phyloP scores from a whole-genome alignment of 2,797 vertebrate genomes.

The Gallinago nigripennis region DNA sequence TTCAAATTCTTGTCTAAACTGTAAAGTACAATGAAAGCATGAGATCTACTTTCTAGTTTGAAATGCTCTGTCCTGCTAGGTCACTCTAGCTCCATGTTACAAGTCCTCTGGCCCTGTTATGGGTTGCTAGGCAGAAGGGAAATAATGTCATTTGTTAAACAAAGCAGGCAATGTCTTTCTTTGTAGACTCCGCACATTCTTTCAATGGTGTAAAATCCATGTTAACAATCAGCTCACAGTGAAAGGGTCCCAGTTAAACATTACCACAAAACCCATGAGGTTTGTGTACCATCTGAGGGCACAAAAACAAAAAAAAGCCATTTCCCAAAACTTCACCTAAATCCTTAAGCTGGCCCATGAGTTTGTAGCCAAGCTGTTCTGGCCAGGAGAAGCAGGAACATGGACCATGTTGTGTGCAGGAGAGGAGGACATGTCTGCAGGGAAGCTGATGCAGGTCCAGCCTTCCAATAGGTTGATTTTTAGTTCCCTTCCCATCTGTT shows the following conservation, averaged over 20 bases:
- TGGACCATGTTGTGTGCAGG: neutral
- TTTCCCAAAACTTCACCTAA: neutral
- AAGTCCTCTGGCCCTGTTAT: neutral
- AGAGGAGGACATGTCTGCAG: neutral
- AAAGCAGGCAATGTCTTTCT: conserved; percentile 23
- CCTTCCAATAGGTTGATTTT: neutral
- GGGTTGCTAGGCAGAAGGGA: conserved; percentile 45
- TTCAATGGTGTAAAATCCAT: conserved; percentile 26
- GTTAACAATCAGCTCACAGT: neutral
- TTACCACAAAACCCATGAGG: neutral
- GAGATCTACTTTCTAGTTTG: neutral
- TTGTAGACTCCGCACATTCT: neutral
- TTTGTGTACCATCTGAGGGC: neutral
- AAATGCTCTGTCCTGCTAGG: neutral
- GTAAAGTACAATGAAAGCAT: conserved; percentile 24
- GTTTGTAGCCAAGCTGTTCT: neutral
- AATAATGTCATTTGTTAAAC: conserved; percentile 53
- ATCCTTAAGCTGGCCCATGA: neutral
- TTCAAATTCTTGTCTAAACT: conserved; percentile 35
- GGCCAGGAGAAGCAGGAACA: neutral
- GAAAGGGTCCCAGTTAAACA: conserved; percentile 12
- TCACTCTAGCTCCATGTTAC: neutral
- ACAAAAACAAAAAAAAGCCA: neutral
- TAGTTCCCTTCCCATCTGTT: neutral
- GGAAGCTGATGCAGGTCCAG: neutral